A percentile compares a stretch with the other conserved stretches of the same genome.
These are phyloP conservation scores for Odocoileus hemionus DNA, from an alignment of 2,113 vertebrate genomes.

Conservation along the genomic window DNA sequence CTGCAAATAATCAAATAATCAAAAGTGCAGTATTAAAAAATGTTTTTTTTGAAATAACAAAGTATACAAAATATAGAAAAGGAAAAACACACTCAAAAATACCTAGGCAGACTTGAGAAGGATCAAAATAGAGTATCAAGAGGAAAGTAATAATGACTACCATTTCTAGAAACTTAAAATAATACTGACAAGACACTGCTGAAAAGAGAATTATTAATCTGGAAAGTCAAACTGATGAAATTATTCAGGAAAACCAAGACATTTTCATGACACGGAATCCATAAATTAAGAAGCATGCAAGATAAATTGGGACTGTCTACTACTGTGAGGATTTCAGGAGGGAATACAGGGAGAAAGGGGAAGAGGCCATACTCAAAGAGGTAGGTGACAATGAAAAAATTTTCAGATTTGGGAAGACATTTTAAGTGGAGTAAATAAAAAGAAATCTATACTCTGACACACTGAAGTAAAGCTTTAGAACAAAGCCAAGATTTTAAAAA, in stretches of 20 bases:
- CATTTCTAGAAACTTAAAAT: background rate
- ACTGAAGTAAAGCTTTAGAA: background rate
- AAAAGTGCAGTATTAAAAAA: slow-evolving; percentile 12
- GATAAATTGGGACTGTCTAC: background rate
- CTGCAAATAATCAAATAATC: background rate
- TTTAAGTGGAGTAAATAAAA: background rate
- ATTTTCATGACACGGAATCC: background rate
- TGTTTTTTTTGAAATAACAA: background rate
- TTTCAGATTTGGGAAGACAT: background rate
- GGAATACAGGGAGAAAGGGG: background rate
- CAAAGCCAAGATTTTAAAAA: background rate
- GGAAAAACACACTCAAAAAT: background rate
- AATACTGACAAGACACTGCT: background rate
- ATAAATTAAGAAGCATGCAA: background rate
- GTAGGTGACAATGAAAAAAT: background rate
- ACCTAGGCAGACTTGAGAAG: background rate
- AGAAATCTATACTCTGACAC: background rate
- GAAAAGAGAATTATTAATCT: background rate
- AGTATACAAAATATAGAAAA: background rate
- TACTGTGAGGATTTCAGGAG: background rate
- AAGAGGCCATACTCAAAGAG: background rate
- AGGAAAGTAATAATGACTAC: background rate
- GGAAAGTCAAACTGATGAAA: slow-evolving; percentile 26
- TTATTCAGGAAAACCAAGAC: background rate
- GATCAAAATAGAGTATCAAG: background rate